Base-by-base conservation (phyloP, 2,888 invertebrate genomes). In the Ophion ventricosus region DNA sequence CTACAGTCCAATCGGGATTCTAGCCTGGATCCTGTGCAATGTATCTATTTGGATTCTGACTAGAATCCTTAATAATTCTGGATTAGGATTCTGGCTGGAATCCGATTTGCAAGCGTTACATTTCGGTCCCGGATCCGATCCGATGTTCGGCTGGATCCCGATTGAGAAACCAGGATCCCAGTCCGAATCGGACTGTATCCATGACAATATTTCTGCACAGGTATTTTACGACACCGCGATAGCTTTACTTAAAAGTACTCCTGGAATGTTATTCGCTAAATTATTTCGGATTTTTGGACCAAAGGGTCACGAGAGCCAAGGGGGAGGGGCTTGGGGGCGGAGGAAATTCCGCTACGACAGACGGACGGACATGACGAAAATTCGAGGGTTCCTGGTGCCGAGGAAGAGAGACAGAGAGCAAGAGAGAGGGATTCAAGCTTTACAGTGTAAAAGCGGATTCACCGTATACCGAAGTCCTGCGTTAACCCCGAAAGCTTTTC, bases 381-480 rank as follows among this genome's bases (percentile, higher is more conserved):
- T 17, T 14, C 4, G 5, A 49, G 14, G 49, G 49, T 17, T 17
- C 49, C 35, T 35, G 7, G 35, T 35, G 35, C 35, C 35, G 14
- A 4, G 49, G 3, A 26, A 25, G 59, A 23, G 56, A 72, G 67
- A 14, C 11, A 14, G 11, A 43, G 43, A 14, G 43, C 14, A 14
- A 1, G 3, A 43, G 43, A 72, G 73, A 20, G 20, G 23, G 40
- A 11, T 29, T 72, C 8, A 70, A 66, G 57, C 49, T 72, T 43
- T 29, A 61, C 72, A 73, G 64, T 78, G 77, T 57, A 20, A 57
- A 70, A 66, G 73, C 74, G 63, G 63, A 73, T 74, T 81, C 63
- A 49, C 49, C 49, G 17, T 49, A 77, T 73, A 77, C 73, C 57
- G 63, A 64, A 73, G 77, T 29, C 23, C 54, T 1, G 73, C 63